A percentile compares a stretch with the other conserved stretches of the same genome.
Conservation (phyloP, 2,797 vertebrate species). For the Bufotes viridis region DNA sequence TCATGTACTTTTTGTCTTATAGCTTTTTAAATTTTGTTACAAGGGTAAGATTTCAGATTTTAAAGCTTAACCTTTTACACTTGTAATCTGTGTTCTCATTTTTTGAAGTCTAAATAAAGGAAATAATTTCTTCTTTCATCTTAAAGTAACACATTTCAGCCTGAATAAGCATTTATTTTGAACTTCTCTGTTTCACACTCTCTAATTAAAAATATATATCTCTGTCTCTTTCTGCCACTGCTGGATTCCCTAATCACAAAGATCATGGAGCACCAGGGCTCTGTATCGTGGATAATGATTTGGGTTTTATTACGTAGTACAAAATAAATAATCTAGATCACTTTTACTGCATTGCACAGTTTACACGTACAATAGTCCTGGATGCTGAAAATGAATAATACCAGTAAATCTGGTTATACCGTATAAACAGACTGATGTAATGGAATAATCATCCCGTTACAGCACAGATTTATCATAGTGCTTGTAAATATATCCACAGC, state of each 20-base stretch:
- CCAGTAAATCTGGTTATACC: neutral
- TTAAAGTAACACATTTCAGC: neutral
- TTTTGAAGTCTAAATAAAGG: neutral
- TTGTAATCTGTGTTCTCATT: neutral
- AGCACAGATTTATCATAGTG: neutral
- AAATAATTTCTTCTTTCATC: neutral
- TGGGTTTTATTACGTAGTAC: neutral
- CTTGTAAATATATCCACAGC: no score
- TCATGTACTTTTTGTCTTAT: no score
- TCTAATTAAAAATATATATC: conserved; percentile 22
- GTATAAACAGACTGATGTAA: neutral
- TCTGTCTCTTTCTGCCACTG: neutral
- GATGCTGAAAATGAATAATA: neutral
- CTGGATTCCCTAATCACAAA: conserved; percentile 30
- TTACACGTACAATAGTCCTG: neutral
- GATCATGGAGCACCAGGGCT: neutral
- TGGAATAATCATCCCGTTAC: neutral
- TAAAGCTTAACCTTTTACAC: no score
- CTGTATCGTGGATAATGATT: neutral
- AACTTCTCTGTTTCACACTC: neutral
- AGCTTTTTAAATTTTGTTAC: neutral
- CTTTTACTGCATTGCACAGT: neutral
- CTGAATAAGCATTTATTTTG: conserved; percentile 8
- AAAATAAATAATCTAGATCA: neutral
- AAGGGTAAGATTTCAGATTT: neutral